These are phyloP conservation scores for Flabesymbios commensalis DNA, from an alignment of 2,888 invertebrate genomes.

Conservation along the genomic window DNA sequence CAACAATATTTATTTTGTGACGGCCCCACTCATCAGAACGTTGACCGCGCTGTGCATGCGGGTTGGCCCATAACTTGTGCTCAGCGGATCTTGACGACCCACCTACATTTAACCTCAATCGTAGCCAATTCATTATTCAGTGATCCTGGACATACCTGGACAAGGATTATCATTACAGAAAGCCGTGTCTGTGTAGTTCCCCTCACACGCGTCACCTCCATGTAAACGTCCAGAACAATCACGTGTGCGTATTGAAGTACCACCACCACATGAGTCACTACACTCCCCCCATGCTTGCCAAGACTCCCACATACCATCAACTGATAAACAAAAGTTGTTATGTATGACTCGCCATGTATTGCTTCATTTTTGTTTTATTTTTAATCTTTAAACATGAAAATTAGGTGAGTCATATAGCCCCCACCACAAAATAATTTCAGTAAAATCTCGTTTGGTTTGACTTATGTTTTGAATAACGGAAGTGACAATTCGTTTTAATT, in stretches of 20 bases:
- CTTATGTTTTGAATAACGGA: too few species aligned
- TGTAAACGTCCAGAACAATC: constrained; percentile 39
- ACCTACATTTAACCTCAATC: too few species aligned
- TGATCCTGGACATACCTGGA: constrained; percentile 50
- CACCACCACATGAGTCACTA: constrained; percentile 26
- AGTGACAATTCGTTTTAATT: too few species aligned
- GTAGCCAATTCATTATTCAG: too few species aligned
- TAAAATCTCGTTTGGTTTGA: neutral
- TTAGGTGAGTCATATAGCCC: neutral
- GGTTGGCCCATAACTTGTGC: too few species aligned
- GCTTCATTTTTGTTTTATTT: too few species aligned
- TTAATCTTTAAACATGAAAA: neutral
- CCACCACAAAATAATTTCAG: neutral
- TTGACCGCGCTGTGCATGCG: too few species aligned
- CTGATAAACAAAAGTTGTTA: constrained; percentile 16
- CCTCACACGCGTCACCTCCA: constrained; percentile 47
- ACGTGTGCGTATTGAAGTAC: constrained; percentile 15
- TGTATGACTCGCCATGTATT: too few species aligned
- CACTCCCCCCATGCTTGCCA: constrained; percentile 28
- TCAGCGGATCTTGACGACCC: too few species aligned
- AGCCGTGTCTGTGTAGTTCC: constrained; percentile 37
- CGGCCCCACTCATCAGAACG: too few species aligned
- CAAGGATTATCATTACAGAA: constrained; percentile 48
- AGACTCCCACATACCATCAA: constrained; percentile 21
- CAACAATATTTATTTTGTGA: too few species aligned